A percentile compares a stretch with the other conserved stretches of the same genome.
Evolutionary conservation across 2,797 vertebrate genomes (phyloP).

Genomic region (Fundulus diaphanus): DNA sequence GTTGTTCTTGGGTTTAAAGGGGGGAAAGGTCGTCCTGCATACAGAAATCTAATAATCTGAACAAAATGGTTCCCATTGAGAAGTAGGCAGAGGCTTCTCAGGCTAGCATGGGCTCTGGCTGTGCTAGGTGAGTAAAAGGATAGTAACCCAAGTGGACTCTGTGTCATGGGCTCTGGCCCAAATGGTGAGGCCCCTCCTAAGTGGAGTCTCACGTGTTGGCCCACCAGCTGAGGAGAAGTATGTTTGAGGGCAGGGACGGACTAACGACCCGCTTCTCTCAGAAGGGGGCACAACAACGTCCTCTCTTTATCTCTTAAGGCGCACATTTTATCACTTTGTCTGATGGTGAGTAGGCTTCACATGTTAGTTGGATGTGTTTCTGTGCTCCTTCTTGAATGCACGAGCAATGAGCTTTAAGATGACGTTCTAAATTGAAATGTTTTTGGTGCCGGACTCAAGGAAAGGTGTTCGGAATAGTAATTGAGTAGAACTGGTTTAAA

Average conservation of each 20-base stretch:
- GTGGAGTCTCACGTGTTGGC: conserved; percentile 52
- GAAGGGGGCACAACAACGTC: conserved; percentile 34
- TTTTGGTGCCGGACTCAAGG: background rate
- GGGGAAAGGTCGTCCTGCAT: background rate
- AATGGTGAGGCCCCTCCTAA: conserved; percentile 69
- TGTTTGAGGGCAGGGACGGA: conserved; percentile 62
- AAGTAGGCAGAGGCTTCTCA: conserved; percentile 16
- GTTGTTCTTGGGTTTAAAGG: background rate
- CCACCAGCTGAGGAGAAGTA: conserved; percentile 64
- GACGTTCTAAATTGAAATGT: background rate
- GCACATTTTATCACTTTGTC: conserved; percentile 14
- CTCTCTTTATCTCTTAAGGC: conserved; percentile 21
- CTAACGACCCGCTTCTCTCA: conserved; percentile 41
- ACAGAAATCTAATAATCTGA: background rate
- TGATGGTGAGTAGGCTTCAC: conserved; percentile 62
- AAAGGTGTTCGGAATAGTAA: background rate
- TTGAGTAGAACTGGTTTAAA: background rate
- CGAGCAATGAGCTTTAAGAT: background rate
- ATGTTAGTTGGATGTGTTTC: background rate
- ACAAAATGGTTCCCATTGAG: background rate
- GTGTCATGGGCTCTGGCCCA: conserved; percentile 58
- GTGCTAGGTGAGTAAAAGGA: conserved; percentile 49
- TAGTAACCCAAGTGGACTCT: conserved; percentile 56
- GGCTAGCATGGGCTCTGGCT: conserved; percentile 42
- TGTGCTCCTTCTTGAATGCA: background rate